phyloP scores from a whole-genome alignment of 1,140 invertebrate genomes.

The Cydia splendana region DNA sequence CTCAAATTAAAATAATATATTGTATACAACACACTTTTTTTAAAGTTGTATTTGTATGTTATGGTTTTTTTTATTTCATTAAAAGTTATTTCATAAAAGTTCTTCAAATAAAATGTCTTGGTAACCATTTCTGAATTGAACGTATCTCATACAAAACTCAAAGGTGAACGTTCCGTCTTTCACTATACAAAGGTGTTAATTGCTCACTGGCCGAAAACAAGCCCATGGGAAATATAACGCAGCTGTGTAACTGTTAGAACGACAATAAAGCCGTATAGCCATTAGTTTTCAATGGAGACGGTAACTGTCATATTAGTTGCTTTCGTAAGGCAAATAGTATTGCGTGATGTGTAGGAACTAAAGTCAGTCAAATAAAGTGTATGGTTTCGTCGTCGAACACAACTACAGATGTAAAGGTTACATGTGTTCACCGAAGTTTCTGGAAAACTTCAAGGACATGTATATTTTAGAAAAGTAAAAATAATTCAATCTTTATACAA shows the following conservation, averaged over 20 bases:
- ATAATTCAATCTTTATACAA: too few relatives aligned
- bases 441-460: too few relatives aligned
- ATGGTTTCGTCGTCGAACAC: background rate
- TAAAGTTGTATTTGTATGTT: too few relatives aligned
- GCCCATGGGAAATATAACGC: constrained; percentile 27
- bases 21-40: too few relatives aligned
- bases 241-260: constrained; percentile 1
- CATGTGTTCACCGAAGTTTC: too few relatives aligned
- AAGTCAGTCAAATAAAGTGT: background rate
- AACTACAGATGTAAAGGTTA: too few relatives aligned
- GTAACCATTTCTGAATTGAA: background rate
- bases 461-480: too few relatives aligned
- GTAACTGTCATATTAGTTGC: constrained; percentile 2
- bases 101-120: background rate
- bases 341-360: background rate
- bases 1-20: too few relatives aligned
- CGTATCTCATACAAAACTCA: background rate
- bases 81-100: too few relatives aligned
- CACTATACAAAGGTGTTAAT: constrained; percentile 25
- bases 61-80: too few relatives aligned
- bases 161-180: constrained; percentile 14
- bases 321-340: background rate
- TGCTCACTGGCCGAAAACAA: constrained; percentile 9
- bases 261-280: constrained; percentile 19
- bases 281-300: constrained; percentile 14